Percentiles rank a stretch among this genome's conserved stretches.
These are phyloP conservation scores for Volucella zonaria DNA, from an alignment of 2,888 invertebrate genomes.

Conservation along the genomic window DNA sequence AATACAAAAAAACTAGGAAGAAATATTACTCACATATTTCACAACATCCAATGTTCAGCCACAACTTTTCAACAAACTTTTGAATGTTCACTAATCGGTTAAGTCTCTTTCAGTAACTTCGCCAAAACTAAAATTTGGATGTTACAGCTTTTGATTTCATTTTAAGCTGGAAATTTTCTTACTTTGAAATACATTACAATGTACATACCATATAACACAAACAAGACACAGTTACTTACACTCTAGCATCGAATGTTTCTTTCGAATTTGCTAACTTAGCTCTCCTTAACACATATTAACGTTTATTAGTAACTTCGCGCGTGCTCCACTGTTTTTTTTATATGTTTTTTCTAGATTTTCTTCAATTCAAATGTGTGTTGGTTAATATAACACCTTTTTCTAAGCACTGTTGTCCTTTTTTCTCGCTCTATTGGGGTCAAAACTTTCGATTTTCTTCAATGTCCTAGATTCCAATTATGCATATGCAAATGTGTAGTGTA, in stretches of 20 bases:
- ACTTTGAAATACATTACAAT: slow-evolving; percentile 38
- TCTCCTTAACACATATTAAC: slow-evolving; percentile 11
- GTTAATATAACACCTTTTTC: slow-evolving; percentile 58
- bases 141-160: slow-evolving; percentile 45
- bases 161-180: slow-evolving; percentile 12
- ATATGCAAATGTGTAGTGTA: slow-evolving; percentile 53
- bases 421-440: slow-evolving; percentile 9
- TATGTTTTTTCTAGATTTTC: background rate
- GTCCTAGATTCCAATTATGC: slow-evolving; percentile 61
- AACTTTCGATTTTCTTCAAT: slow-evolving; percentile 67
- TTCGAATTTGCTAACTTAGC: slow-evolving; percentile 44
- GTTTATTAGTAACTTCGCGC: slow-evolving; percentile 59
- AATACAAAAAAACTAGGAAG: background rate
- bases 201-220: slow-evolving; percentile 26
- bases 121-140: slow-evolving; percentile 46
- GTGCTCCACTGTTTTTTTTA: slow-evolving; percentile 49
- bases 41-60: slow-evolving; percentile 7
- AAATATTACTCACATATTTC: slow-evolving; percentile 42
- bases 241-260: slow-evolving; percentile 20
- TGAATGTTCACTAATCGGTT: slow-evolving; percentile 45
- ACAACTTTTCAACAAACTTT: slow-evolving; percentile 37
- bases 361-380: slow-evolving; percentile 52
- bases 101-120: slow-evolving; percentile 30
- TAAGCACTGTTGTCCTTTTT: slow-evolving; percentile 34
- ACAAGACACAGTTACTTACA: slow-evolving; percentile 29